Conservation (phyloP, 2,888 invertebrate genomes). For the Tricholauxania praeusta region DNA sequence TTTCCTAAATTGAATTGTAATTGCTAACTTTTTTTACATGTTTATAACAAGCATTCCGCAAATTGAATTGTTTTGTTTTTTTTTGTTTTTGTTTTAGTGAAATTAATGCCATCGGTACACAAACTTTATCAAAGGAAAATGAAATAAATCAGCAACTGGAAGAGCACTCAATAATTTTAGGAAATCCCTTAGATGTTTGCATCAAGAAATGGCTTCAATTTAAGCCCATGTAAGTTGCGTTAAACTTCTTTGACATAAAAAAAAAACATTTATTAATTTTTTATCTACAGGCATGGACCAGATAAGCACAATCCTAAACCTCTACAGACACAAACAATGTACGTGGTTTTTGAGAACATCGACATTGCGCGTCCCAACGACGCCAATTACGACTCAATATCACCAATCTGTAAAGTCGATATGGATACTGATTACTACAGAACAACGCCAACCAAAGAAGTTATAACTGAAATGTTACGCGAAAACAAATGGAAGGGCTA, state of each 20-base stretch:
- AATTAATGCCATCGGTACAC: constrained; percentile 55
- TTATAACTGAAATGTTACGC: constrained; percentile 56
- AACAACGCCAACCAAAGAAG: constrained; percentile 58
- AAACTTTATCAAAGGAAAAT: constrained; percentile 56
- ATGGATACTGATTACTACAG: constrained; percentile 69
- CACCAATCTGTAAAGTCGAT: constrained; percentile 74
- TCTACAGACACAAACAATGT: constrained; percentile 75
- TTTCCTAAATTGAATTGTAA: too few relatives aligned
- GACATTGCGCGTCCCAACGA: constrained; percentile 77
- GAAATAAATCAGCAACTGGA: constrained; percentile 58
- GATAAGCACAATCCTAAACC: constrained; percentile 69
- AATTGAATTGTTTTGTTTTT: neutral
- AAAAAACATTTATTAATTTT: neutral
- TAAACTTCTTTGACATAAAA: neutral
- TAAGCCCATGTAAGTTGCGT: constrained; percentile 59
- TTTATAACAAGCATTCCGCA: too few relatives aligned
- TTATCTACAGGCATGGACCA: constrained; percentile 62
- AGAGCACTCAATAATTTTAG: constrained; percentile 74
- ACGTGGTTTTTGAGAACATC: constrained; percentile 79
- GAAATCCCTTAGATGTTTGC: constrained; percentile 78
- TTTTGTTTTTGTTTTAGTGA: constrained; percentile 55
- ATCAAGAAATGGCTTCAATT: constrained; percentile 75
- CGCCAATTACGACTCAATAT: constrained; percentile 67
- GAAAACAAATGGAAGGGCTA: constrained; percentile 65
- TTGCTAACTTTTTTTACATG: too few relatives aligned